phyloP scores from a whole-genome alignment of 2,888 invertebrate species.

The Antheraea yamamai region DNA sequence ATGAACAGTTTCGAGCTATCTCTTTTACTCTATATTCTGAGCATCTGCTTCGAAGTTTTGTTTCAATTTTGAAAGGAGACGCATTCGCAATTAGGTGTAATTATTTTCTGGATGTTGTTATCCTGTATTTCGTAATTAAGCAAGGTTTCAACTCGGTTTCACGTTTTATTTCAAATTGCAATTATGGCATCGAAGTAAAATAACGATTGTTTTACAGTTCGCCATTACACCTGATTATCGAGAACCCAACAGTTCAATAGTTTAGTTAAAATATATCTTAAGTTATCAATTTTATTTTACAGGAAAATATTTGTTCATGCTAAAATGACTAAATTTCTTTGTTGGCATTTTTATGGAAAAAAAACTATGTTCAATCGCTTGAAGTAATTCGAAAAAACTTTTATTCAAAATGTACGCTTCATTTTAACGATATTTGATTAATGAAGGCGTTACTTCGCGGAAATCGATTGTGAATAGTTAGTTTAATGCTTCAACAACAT shows the following conservation, averaged over 20 bases:
- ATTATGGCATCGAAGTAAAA: not conserved
- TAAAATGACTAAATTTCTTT: not conserved
- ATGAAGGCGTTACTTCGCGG: no score
- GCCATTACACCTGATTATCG: not conserved
- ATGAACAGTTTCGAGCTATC: not conserved
- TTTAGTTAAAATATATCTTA: not conserved
- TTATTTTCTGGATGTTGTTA: not conserved
- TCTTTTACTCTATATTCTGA: not conserved
- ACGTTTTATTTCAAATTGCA: not conserved
- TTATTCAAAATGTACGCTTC: not conserved
- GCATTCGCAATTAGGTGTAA: not conserved
- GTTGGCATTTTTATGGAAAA: not conserved
- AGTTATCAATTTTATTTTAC: not conserved
- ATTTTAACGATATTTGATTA: no score
- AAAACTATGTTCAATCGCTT: not conserved
- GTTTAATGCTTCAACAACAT: no score
- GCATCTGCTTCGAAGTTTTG: not conserved
- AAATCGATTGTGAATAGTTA: no score
- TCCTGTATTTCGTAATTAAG: not conserved
- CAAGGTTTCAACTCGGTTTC: not conserved
- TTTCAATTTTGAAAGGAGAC: not conserved
- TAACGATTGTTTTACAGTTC: not conserved
- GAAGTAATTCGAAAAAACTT: not conserved
- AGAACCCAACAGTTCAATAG: not conserved
- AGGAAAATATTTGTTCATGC: not conserved